phyloP scores from a whole-genome alignment of 2,797 vertebrate species.

The Monodelphis domestica region DNA sequence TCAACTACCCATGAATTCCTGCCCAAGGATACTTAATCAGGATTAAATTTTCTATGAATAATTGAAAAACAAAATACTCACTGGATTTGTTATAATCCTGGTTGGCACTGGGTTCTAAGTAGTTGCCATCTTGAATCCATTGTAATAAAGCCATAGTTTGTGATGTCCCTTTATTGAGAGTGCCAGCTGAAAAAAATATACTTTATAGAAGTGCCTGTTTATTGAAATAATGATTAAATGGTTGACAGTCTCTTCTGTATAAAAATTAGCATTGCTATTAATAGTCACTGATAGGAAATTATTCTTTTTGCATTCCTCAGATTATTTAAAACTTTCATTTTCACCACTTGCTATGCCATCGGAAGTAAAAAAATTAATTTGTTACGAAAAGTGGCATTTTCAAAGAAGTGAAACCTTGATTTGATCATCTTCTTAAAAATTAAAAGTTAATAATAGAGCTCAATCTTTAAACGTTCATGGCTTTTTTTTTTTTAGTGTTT shows the following conservation, averaged over 20 bases:
- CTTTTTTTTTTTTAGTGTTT: constrained; percentile 65
- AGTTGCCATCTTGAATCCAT: constrained; percentile 87
- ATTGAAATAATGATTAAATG: constrained; percentile 74
- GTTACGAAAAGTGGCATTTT: constrained; percentile 52
- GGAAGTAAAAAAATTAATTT: constrained; percentile 60
- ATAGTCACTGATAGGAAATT: constrained; percentile 56
- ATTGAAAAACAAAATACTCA: constrained; percentile 91
- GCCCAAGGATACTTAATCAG: constrained; percentile 90
- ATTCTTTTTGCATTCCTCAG: constrained; percentile 48
- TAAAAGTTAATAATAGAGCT: constrained; percentile 36
- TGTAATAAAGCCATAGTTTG: constrained; percentile 85
- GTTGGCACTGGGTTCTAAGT: constrained; percentile 87
- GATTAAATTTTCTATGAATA: constrained; percentile 91
- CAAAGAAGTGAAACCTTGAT: constrained; percentile 39
- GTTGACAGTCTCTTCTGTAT: constrained; percentile 51
- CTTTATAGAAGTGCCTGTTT: constrained; percentile 82
- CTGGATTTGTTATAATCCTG: constrained; percentile 89
- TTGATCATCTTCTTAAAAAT: constrained; percentile 52
- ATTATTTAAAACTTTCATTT: constrained; percentile 61
- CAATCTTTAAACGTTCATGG: constrained; percentile 61
- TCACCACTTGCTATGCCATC: constrained; percentile 22
- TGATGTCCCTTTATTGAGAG: constrained; percentile 78
- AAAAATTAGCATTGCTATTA: constrained; percentile 64
- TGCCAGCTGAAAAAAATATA: constrained; percentile 77
- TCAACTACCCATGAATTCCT: constrained; percentile 89